Percentiles rank a stretch among this genome's conserved stretches.
Evolutionary conservation across 2,888 invertebrate genomes (phyloP).

Genomic region (Apamea monoglypha): DNA sequence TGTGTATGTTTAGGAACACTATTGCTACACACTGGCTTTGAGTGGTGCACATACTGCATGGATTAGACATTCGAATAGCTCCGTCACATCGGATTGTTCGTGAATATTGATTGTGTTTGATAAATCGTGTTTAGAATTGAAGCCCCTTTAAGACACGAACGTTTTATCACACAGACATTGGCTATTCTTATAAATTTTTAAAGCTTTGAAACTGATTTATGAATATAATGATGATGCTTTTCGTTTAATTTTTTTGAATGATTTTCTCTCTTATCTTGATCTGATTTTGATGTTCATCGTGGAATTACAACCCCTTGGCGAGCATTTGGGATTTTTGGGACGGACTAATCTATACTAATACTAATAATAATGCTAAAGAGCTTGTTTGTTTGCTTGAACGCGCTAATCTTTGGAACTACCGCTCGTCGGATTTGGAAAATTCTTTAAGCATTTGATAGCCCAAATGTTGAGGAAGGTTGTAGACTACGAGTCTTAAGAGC

Average conservation of each 20-base stretch:
- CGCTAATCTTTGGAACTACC: too few species aligned
- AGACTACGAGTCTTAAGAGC: neutral
- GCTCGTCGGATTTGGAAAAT: neutral
- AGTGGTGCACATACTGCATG: conserved; percentile 7
- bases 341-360: neutral
- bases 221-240: neutral
- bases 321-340: neutral
- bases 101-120: conserved; percentile 33
- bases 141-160: neutral
- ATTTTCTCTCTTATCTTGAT: neutral
- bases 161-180: neutral
- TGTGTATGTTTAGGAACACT: conserved; percentile 26
- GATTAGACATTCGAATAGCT: conserved; percentile 40
- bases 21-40: conserved; percentile 21
- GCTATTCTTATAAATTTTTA: neutral
- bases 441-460: neutral
- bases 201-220: neutral
- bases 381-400: too few species aligned
- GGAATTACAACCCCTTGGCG: neutral
- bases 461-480: neutral
- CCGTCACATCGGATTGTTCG: conserved; percentile 33
- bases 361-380: too few species aligned
- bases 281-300: neutral
- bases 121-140: conserved; percentile 6
- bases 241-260: too few species aligned